Conservation (phyloP, 2,888 invertebrate species). For the Pachliopta kotzebuea region DNA sequence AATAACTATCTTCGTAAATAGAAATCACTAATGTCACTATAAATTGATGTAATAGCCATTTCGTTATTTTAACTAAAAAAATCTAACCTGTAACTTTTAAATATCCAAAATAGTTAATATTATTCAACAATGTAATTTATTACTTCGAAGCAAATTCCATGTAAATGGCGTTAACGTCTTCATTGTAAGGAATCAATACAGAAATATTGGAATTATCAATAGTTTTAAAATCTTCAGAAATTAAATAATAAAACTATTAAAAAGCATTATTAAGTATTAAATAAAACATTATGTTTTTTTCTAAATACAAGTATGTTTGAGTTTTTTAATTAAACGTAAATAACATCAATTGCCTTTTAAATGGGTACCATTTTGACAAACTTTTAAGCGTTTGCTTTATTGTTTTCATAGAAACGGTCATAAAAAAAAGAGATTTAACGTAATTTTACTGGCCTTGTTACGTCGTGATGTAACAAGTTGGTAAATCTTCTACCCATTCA, state of each 20-base stretch:
- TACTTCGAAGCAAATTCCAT: slow-evolving; percentile 3
- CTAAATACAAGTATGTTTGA: neutral
- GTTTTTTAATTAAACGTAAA: neutral
- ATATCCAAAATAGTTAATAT: slow-evolving; percentile 8
- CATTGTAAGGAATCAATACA: neutral
- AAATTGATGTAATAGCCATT: slow-evolving; percentile 11
- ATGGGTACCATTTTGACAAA: neutral
- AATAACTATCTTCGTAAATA: slow-evolving; percentile 11
- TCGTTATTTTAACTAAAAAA: neutral
- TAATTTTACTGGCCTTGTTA: slow-evolving; percentile 36
- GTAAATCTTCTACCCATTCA: slow-evolving; percentile 59
- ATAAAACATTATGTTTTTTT: no score
- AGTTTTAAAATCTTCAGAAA: no score
- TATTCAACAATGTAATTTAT: slow-evolving; percentile 2
- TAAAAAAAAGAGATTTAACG: slow-evolving; percentile 6
- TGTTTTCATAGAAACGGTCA: slow-evolving; percentile 5
- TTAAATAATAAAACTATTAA: no score
- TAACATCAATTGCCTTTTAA: neutral
- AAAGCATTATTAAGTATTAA: no score
- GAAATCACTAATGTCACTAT: slow-evolving; percentile 6
- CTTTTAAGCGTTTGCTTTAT: neutral
- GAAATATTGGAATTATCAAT: no score
- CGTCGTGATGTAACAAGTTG: slow-evolving; percentile 51
- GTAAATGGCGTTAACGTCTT: slow-evolving; percentile 6
- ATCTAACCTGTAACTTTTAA: slow-evolving; percentile 3